phyloP scores from a whole-genome alignment of 92 coral and sea anemone species.

The Pocillopora meandrina region DNA sequence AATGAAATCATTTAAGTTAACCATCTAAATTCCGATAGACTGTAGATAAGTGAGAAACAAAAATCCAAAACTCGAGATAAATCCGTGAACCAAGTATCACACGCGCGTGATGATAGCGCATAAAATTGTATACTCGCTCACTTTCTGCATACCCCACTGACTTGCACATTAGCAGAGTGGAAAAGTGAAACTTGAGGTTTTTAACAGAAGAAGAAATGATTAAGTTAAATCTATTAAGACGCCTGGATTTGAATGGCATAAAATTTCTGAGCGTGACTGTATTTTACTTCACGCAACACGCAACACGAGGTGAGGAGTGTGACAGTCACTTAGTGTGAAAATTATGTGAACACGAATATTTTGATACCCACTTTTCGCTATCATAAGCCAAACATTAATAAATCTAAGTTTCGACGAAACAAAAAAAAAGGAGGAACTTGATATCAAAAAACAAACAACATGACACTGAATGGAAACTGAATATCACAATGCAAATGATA shows the following conservation, averaged over 20 bases:
- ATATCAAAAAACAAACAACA: background rate
- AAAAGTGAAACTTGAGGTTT: no score
- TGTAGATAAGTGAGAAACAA: no score
- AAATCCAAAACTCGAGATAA: no score
- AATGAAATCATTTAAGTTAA: no score
- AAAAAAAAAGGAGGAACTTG: background rate
- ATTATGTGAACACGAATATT: conserved; percentile 6
- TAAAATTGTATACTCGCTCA: no score
- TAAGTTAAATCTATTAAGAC: background rate
- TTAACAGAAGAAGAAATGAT: background rate
- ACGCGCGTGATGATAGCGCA: no score
- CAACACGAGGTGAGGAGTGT: background rate
- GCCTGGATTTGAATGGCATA: background rate
- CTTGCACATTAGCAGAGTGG: no score
- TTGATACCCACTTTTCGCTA: conserved; percentile 8
- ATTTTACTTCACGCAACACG: background rate
- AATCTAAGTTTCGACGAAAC: background rate
- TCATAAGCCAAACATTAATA: background rate
- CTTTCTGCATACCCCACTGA: no score
- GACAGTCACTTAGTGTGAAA: background rate
- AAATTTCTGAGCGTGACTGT: background rate
- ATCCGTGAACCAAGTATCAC: no score
- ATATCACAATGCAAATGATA: background rate
- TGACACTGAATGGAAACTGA: background rate
- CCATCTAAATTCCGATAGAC: background rate